A percentile compares a stretch with the other conserved stretches of the same genome.
Conservation (phyloP, 2,113 vertebrate genomes). For the Hippocampus mohnikei region DNA sequence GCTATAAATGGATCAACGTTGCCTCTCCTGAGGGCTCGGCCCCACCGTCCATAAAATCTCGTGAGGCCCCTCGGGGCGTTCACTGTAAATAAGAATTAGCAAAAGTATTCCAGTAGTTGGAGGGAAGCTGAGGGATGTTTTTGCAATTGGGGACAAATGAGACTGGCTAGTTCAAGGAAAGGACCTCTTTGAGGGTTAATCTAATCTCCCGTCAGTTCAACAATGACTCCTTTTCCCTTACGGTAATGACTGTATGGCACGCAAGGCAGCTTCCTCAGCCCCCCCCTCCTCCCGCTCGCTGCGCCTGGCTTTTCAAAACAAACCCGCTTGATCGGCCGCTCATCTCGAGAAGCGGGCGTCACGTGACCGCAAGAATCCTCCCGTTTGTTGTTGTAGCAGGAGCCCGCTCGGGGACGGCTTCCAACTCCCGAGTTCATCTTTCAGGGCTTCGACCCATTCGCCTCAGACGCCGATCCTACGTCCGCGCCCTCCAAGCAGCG, state of each 20-base stretch:
- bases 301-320: conserved; percentile 25
- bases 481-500: neutral
- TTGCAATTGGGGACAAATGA: neutral
- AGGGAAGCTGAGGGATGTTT: neutral
- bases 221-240: conserved; percentile 34
- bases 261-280: conserved; percentile 8
- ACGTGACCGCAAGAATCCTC: conserved; percentile 5
- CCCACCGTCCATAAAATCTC: too few species aligned
- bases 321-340: conserved; percentile 26
- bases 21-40: too few species aligned
- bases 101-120: neutral
- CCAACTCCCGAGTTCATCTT: neutral
- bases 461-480: neutral
- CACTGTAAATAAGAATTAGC: neutral
- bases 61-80: too few species aligned
- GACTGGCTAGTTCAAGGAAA: neutral
- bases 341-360: conserved; percentile 18
- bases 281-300: neutral
- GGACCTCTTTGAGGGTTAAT: conserved; percentile 5
- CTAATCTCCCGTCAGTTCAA: conserved; percentile 36
- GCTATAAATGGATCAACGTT: too few species aligned
- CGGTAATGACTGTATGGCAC: conserved; percentile 39
- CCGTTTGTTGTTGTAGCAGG: conserved; percentile 12
- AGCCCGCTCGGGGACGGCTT: neutral
- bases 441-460: neutral